Base-by-base conservation (phyloP, 2,797 vertebrate genomes). In the Coregonus suidteri region DNA sequence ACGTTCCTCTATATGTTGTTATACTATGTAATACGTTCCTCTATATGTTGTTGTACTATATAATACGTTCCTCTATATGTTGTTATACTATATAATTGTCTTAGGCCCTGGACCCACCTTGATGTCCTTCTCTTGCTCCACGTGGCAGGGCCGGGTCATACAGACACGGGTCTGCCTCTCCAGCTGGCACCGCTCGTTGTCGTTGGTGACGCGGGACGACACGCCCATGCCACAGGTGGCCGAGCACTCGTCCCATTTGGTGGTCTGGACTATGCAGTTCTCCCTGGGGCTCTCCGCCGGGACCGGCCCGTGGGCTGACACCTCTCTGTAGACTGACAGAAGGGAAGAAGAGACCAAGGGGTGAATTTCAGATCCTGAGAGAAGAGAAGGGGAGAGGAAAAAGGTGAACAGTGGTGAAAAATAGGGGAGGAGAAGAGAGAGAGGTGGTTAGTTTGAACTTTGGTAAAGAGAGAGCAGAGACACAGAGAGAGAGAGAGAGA, bases 211-310 rank as follows among this genome's bases (percentile, higher is more conserved):
- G 0, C 93, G 90, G n/a, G 93, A 72, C 0, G 95, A 95, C 81
- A 95, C 82, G 16, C 91, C 95, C 93, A 95, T 93, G 66, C 93
- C 94, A 0, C 95, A 96, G 75, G 87, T 90, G 82, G 81, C 89
- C 3, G 94, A 95, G 83, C 94, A 96, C 0, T 83, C 78, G 0
- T 91, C 95, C 94, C 95, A 96, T 67, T 90, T 87, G 0, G 94
- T 95, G 62, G 92, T 96, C 88, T 95, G 95, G 77, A 95, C 91
- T 54, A 96, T 83, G 80, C 94, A 96, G 88, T 95, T 95, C 71
- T 93, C 91, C 77, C 90, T 90, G 20, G 93, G 86, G 54, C 78
- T 89, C 64, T 92, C 93, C 25, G 65, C 93, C 30, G 70, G 47
- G 51, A 85, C 83, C 0, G 77, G 88, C 20, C 81, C 83, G 1